These are phyloP conservation scores for Bombus breviceps DNA, from an alignment of 1,140 invertebrate species.

Conservation along the genomic window DNA sequence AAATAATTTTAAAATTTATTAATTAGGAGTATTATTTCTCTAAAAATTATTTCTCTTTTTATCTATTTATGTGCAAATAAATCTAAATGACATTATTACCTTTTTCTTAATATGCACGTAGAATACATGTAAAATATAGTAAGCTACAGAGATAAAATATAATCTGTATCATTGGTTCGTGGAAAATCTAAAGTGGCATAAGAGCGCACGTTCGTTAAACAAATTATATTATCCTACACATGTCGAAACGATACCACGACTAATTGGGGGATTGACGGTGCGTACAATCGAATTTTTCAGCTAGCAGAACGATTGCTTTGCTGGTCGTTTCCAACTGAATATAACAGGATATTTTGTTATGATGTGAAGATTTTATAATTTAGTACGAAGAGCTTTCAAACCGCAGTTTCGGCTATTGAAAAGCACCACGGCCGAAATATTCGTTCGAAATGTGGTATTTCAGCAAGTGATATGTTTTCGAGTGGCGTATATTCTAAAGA, in stretches of 20 bases:
- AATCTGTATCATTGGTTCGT: not conserved
- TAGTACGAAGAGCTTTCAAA: not conserved
- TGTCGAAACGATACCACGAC: not conserved
- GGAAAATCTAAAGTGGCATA: not conserved
- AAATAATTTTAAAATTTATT: not conserved
- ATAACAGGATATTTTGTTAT: conserved; percentile 23
- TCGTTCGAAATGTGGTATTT: not conserved
- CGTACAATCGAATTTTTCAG: conserved; percentile 40
- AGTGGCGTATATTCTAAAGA: not conserved
- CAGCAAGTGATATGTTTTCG: not conserved
- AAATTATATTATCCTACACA: conserved; percentile 27
- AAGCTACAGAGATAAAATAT: not conserved
- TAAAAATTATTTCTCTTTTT: too few species aligned
- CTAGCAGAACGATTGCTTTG: conserved; percentile 25
- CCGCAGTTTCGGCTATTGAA: conserved; percentile 4
- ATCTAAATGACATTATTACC: not conserved
- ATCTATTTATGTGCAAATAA: not conserved
- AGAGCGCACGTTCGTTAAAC: not conserved
- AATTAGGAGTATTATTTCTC: not conserved
- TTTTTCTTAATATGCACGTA: not conserved
- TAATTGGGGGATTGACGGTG: conserved; percentile 23
- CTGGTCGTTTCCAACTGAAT: conserved; percentile 29
- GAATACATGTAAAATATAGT: too few species aligned
- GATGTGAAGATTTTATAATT: conserved; percentile 35
- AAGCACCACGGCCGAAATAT: not conserved